These are phyloP conservation scores for Drosophila prosaltans DNA, from an alignment of 1,140 invertebrate species.

Conservation along the genomic window DNA sequence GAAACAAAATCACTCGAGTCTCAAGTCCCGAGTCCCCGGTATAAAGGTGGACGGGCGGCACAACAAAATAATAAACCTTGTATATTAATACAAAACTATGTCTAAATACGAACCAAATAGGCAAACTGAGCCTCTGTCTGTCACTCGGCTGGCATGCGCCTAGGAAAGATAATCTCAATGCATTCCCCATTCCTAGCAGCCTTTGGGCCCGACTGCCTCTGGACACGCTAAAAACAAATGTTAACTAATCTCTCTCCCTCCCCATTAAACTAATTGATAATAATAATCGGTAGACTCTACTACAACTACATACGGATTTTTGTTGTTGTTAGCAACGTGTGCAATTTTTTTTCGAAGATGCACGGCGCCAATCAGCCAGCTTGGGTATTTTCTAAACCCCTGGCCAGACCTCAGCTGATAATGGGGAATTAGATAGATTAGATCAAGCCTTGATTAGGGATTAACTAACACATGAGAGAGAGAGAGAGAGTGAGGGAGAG, in stretches of 20 bases:
- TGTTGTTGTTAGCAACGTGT: slow-evolving; percentile 9
- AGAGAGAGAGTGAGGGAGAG: background rate
- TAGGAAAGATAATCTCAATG: slow-evolving; percentile 51
- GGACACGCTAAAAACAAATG: slow-evolving; percentile 78
- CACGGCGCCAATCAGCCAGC: slow-evolving; percentile 2
- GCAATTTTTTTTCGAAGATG: background rate
- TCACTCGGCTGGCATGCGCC: slow-evolving; percentile 40
- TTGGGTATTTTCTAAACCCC: slow-evolving; percentile 5
- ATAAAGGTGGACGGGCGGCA: slow-evolving; percentile 35
- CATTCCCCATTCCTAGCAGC: slow-evolving; percentile 43
- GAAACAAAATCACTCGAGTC: slow-evolving; percentile 18
- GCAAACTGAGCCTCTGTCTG: slow-evolving; percentile 21
- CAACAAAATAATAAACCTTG: slow-evolving; percentile 64
- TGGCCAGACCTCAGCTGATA: slow-evolving; percentile 1
- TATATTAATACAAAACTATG: slow-evolving; percentile 42
- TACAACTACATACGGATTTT: slow-evolving; percentile 8
- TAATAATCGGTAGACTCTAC: slow-evolving; percentile 21
- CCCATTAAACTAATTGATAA: slow-evolving; percentile 62
- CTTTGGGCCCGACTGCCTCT: slow-evolving; percentile 39
- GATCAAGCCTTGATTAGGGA: background rate
- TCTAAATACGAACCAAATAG: background rate
- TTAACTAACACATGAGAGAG: background rate
- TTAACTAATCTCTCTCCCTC: slow-evolving; percentile 52
- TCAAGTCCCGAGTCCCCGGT: background rate
- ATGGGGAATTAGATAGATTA: background rate